Evolutionary conservation across 1,140 invertebrate genomes (phyloP), one percentile per base, ranked within the genome.

Genomic region (Cardiocondyla obscurior): DNA sequence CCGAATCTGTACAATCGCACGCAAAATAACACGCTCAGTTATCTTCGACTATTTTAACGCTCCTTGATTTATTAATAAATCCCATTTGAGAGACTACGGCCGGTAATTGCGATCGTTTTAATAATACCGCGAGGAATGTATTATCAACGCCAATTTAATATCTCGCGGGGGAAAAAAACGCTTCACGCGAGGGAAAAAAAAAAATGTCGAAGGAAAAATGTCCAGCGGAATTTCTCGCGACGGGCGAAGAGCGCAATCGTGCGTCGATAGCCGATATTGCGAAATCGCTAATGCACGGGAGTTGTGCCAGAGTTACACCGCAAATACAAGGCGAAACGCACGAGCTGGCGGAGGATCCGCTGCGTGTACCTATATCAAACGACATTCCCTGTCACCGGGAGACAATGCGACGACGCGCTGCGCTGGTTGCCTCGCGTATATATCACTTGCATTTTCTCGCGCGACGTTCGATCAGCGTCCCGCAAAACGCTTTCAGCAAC

Each of bases 321-420:
- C 49, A 42, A 46, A 3, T 53, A 22, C 14, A 55, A 19, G 6
- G 51, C 16, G 25, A 49, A 60, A 22, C 30, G 33, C 22, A 73
- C 33, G 39, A n/a, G n/a, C n/a, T n/a, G 49, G 28, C 64, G 33
- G 7, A 5, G 67, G 69, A 42, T 8, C 39, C 62, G 39, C 14
- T 42, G 30, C 16, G 44, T 22, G 8, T 62, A 58, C 57, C 28
- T 39, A 58, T 22, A 67, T 60, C 70, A 86, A 85, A 72, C 82
- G 77, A 87, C 85, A 55, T 72, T 72, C 25, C 16, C 46, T 57
- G 85, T 87, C 64, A 73, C 57, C 30, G 65, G 3, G n/a, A 82
- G 76, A 88, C 85, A 88, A 88, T 87, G 74, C 77, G 57, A 39
- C 73, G 86, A 76, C 62, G 67, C 57, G 28, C 25, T n/a, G n/a